phyloP scores from a whole-genome alignment of 2,888 invertebrate species.

The Crematogaster levior region DNA sequence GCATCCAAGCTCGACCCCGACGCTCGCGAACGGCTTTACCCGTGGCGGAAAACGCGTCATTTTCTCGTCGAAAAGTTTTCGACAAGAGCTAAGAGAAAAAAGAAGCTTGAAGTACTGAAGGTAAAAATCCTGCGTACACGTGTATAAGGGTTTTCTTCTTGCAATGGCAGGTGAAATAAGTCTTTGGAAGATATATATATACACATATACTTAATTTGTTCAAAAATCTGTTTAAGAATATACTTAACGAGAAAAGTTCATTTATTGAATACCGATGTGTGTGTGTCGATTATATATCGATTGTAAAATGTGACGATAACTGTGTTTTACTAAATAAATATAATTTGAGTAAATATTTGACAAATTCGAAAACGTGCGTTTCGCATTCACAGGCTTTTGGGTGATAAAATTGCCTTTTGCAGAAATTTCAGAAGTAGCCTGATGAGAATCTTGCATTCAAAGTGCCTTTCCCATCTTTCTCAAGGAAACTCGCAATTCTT shows the following conservation, averaged over 20 bases:
- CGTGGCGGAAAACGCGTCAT: constrained; percentile 46
- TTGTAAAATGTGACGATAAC: neutral
- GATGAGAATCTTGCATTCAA: constrained; percentile 55
- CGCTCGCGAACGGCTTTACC: constrained; percentile 40
- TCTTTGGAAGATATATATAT: neutral
- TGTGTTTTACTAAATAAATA: neutral
- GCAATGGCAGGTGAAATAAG: neutral
- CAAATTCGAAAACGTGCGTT: neutral
- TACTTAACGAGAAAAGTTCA: neutral
- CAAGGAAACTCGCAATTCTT: constrained; percentile 58
- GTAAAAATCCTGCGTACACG: constrained; percentile 34
- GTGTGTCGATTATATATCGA: neutral
- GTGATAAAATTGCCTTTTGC: constrained; percentile 8
- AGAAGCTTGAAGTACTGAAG: neutral
- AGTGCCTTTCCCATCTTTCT: constrained; percentile 35
- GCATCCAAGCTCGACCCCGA: constrained; percentile 65
- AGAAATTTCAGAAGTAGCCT: constrained; percentile 36
- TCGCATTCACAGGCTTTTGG: neutral
- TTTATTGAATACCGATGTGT: neutral
- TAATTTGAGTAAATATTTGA: constrained; percentile 4
- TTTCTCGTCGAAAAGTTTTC: constrained; percentile 52
- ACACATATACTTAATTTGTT: too few relatives aligned
- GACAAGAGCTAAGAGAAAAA: neutral
- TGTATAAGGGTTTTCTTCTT: neutral
- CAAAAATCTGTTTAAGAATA: neutral